These are phyloP conservation scores for Caenorhabditis briggsae DNA, from an alignment of 1,140 invertebrate genomes.

Conservation along the genomic window DNA sequence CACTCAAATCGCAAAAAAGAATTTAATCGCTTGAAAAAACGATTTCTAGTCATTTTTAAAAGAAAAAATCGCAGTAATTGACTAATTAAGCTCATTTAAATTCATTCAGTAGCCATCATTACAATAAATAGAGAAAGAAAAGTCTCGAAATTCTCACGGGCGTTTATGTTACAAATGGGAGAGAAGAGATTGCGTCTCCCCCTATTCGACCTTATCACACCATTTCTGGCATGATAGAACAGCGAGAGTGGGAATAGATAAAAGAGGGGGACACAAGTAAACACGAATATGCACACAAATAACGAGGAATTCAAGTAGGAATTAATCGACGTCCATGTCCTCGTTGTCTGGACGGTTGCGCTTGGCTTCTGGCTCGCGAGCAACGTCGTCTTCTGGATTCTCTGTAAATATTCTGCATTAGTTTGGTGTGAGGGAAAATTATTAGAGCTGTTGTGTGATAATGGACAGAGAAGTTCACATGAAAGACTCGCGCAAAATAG, in stretches of 20 bases:
- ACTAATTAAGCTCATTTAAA: too few relatives aligned
- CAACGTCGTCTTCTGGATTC: background rate
- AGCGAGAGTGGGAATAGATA: background rate
- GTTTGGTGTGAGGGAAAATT: too few relatives aligned
- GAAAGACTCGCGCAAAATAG: background rate
- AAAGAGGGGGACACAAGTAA: background rate
- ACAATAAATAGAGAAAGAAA: background rate
- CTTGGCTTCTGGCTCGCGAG: conserved; percentile 54
- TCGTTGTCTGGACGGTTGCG: conserved; percentile 59
- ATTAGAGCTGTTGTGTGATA: too few relatives aligned
- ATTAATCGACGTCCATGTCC: conserved; percentile 60
- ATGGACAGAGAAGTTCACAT: too few relatives aligned
- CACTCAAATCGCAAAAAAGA: too few relatives aligned
- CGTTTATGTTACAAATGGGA: background rate
- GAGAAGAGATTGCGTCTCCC: background rate
- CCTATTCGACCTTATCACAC: conserved; percentile 22
- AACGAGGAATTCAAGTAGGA: background rate
- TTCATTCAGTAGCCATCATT: too few relatives aligned
- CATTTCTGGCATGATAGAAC: conserved; percentile 44
- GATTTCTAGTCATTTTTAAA: background rate
- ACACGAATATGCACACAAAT: background rate
- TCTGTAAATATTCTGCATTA: too few relatives aligned
- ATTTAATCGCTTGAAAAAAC: too few relatives aligned
- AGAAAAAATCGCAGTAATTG: too few relatives aligned
- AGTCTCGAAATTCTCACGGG: background rate